Percentiles rank a stretch among this genome's conserved stretches.
phyloP scores from a whole-genome alignment of 2,113 vertebrate species.

The Oncorhynchus clarkii region DNA sequence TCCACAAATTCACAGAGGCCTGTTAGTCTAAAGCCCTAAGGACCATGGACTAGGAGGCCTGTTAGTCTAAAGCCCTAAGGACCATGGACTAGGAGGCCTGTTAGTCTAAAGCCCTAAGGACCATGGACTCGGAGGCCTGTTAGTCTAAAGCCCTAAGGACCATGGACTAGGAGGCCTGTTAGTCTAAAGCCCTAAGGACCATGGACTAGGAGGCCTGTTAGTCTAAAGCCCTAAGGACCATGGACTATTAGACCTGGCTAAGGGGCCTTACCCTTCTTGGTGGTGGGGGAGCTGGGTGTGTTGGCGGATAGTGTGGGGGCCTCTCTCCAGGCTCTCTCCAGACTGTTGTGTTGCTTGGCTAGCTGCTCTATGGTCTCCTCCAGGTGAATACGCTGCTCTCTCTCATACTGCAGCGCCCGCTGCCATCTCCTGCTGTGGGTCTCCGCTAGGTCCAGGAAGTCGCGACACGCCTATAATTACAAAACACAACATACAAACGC shows the following conservation, averaged over 20 bases:
- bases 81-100: no score
- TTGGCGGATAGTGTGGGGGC: constrained; percentile 74
- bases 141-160: no score
- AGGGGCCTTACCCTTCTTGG: constrained; percentile 77
- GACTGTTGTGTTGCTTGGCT: constrained; percentile 97
- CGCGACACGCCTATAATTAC: constrained; percentile 86
- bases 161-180: no score
- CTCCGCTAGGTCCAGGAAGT: constrained; percentile 94
- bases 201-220: neutral
- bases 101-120: no score
- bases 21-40: no score
- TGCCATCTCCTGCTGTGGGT: constrained; percentile 94
- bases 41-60: no score
- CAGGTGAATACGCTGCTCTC: constrained; percentile 89
- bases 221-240: neutral
- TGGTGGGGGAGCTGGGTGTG: constrained; percentile 61
- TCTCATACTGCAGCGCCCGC: constrained; percentile 92
- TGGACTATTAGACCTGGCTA: neutral
- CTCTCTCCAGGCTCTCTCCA: constrained; percentile 91
- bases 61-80: no score
- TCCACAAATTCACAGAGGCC: neutral
- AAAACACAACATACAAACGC: no score
- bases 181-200: no score
- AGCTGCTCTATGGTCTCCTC: constrained; percentile 98
- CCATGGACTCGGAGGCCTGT: no score